Percentiles rank a stretch among this genome's conserved stretches.
phyloP scores from a whole-genome alignment of 2,888 invertebrate genomes.

The Tethea ocularis region DNA sequence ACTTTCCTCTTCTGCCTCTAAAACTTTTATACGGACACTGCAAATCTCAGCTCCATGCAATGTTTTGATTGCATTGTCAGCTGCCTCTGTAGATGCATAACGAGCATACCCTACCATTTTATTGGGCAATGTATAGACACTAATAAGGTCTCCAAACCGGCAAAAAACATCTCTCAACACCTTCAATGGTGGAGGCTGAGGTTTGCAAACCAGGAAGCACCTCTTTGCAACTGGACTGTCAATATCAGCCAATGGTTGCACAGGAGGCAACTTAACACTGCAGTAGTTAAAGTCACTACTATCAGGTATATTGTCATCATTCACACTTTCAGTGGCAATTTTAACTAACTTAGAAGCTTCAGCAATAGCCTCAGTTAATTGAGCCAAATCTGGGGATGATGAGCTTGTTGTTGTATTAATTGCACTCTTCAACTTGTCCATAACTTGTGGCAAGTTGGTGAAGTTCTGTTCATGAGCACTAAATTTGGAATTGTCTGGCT shows the following conservation, averaged over 20 bases:
- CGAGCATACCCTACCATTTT: conserved; percentile 97
- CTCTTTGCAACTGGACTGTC: conserved; percentile 87
- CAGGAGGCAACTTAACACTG: conserved; percentile 88
- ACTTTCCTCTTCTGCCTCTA: conserved; percentile 90
- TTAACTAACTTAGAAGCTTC: conserved; percentile 90
- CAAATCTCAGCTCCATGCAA: conserved; percentile 95
- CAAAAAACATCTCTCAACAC: conserved; percentile 94
- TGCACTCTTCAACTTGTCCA: conserved; percentile 59
- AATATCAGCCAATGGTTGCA: conserved; percentile 87
- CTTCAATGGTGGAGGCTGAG: conserved; percentile 88
- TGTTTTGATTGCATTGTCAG: conserved; percentile 86
- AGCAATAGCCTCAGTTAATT: conserved; percentile 89
- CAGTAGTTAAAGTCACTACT: conserved; percentile 79
- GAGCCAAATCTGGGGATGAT: conserved; percentile 82
- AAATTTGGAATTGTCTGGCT: conserved; percentile 80
- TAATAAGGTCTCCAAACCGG: conserved; percentile 95
- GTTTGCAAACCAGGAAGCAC: conserved; percentile 87
- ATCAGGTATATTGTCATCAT: conserved; percentile 47
- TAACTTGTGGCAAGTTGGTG: conserved; percentile 50
- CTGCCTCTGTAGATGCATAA: conserved; percentile 89
- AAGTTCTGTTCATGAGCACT: conserved; percentile 47
- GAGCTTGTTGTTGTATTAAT: conserved; percentile 49
- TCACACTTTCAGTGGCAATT: conserved; percentile 79
- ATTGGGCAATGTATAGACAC: conserved; percentile 94
- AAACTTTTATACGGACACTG: conserved; percentile 93